phyloP scores from a whole-genome alignment of 2,113 vertebrate species.

The Bagarius yarrelli region DNA sequence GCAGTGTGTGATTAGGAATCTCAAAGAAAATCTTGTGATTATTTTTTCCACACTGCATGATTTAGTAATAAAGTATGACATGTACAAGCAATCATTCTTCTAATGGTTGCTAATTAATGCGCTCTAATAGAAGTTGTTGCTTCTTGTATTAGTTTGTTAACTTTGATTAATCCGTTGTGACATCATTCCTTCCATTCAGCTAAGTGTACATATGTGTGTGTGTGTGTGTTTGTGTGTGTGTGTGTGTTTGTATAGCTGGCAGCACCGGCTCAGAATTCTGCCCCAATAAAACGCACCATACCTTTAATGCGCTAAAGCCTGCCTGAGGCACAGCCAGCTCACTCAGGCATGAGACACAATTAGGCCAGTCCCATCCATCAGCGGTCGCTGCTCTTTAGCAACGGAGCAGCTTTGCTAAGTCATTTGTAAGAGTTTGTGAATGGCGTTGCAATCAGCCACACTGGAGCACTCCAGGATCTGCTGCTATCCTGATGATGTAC shows the following conservation, averaged over 20 bases:
- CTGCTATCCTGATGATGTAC: constrained; percentile 23
- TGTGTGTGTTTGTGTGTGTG: constrained; percentile 28
- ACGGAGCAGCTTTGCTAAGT: constrained; percentile 7
- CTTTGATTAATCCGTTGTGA: constrained; percentile 7
- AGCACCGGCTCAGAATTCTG: constrained; percentile 41
- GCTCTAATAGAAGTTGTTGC: background rate
- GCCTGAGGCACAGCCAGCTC: constrained; percentile 10
- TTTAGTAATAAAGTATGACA: background rate
- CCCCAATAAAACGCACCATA: constrained; percentile 16
- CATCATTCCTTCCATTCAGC: constrained; percentile 46
- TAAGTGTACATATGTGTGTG: constrained; percentile 48
- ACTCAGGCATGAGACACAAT: constrained; percentile 17
- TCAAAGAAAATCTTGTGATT: background rate
- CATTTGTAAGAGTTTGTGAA: constrained; percentile 34
- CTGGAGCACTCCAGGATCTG: constrained; percentile 4
- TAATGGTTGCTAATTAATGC: constrained; percentile 13
- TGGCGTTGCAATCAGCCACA: constrained; percentile 3
- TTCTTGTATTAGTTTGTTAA: constrained; percentile 30
- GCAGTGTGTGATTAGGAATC: background rate
- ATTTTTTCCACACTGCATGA: background rate
- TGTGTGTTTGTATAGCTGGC: constrained; percentile 54
- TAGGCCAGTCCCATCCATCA: constrained; percentile 28
- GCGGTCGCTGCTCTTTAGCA: constrained; percentile 4
- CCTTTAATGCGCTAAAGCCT: constrained; percentile 26
- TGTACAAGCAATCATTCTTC: constrained; percentile 2